Percentiles rank a stretch among this genome's conserved stretches.
phyloP scores from a whole-genome alignment of 2,113 vertebrate species.

The Chlamydotis undulata region DNA sequence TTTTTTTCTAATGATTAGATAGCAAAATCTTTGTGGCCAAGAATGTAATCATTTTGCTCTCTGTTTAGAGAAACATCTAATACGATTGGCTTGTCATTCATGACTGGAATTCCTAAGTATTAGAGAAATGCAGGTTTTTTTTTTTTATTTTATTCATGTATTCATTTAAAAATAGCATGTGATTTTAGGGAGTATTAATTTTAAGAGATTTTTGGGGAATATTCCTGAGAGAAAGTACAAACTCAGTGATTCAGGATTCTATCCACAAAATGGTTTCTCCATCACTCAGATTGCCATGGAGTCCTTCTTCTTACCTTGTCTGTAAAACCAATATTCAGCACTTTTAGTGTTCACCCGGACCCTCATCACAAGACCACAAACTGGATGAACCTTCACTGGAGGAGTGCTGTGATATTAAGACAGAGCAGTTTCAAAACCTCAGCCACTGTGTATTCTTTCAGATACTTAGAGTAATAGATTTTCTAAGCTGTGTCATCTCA shows the following conservation, averaged over 20 bases:
- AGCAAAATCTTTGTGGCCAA: not conserved
- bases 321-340: not conserved
- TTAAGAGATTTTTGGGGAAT: not conserved
- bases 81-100: not conserved
- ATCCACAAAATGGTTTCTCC: not conserved
- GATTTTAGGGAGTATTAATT: not conserved
- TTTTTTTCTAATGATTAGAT: not conserved
- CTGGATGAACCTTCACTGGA: not conserved
- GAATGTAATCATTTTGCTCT: not conserved
- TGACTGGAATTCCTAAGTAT: not conserved
- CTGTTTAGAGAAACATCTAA: not conserved
- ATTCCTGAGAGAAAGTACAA: not conserved
- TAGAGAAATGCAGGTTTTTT: not conserved
- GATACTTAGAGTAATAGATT: constrained; percentile 23
- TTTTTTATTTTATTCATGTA: not conserved
- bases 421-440: constrained; percentile 15
- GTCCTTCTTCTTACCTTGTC: not conserved
- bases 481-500: constrained; percentile 47
- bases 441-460: constrained; percentile 28
- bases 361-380: not conserved
- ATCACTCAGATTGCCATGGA: not conserved
- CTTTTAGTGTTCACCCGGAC: not conserved
- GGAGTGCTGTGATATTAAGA: not conserved
- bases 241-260: not conserved
- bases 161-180: not conserved